Evolutionary conservation across 2,797 vertebrate species (phyloP), one percentile per base, ranked within the genome.

Genomic region (Sebastes goodei): DNA sequence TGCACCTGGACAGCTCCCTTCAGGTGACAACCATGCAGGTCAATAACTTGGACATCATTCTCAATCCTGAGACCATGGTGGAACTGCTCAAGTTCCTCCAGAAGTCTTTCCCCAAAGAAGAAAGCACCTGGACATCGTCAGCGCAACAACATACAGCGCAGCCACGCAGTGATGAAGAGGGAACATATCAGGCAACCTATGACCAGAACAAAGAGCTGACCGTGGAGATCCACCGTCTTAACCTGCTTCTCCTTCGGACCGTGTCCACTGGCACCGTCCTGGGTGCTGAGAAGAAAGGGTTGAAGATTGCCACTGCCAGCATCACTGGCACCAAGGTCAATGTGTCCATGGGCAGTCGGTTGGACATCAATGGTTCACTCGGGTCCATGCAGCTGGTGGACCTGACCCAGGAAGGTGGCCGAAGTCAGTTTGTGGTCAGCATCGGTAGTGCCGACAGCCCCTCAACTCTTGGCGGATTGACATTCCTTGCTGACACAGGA

Each of bases 291-390:
- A 99, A 97, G 80, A 96, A 94, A 0, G 98, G 97, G 32, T 93
- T 97, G 67, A 99, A 99, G 89, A 99, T 99, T n/a, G 99, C 98
- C 6, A 99, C 98, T 0, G 98, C 98, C n/a, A 99, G 98, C 86
- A 95, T 99, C 30, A 97, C 97, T 1, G 97, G 96, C 57, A 99
- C 98, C 76, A 99, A 98, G 86, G 97, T 99, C 38, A 98, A 98
- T 0, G 96, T 98, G 71, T 98, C 98, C 6, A 96, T 99, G 96
- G 97, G 98, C 0, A 96, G 94, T 81, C 94, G 91, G 1, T 88
- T 98, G 77, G 97, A 99, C 35, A 81, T 99, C 68, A 98, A 96
- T 8, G 99, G 99, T 6, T 99, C 98, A 11, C 96, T 99, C 0
- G 98, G 98, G 4, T 98, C 97, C 65, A 95, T 99, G 90, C 97